These are phyloP conservation scores for Camarhynchus parvulus DNA, from an alignment of 2,113 vertebrate species.

Conservation along the genomic window DNA sequence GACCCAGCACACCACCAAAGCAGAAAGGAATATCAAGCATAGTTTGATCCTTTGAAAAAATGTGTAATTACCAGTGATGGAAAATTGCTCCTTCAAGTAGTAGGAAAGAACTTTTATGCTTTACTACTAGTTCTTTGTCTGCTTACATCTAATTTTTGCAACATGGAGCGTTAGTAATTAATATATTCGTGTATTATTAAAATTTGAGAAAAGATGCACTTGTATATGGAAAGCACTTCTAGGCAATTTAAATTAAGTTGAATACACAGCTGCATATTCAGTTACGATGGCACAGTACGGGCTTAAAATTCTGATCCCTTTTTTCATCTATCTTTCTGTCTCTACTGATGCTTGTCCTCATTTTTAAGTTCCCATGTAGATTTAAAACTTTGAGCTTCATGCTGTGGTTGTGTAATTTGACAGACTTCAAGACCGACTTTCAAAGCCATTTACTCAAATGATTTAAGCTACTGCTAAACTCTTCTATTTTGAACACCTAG, in stretches of 20 bases:
- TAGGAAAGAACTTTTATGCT: not conserved
- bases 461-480: not conserved
- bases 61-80: not conserved
- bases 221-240: not conserved
- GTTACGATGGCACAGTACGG: not conserved
- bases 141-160: not conserved
- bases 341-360: not conserved
- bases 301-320: not conserved
- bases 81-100: not conserved
- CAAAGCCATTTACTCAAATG: not conserved
- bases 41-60: not conserved
- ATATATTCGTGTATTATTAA: not conserved
- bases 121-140: not conserved
- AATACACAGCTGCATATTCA: not conserved
- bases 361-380: not conserved
- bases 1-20: not conserved
- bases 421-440: not conserved
- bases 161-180: not conserved
- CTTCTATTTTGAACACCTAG: not conserved
- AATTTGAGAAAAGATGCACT: not conserved
- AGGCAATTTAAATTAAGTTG: not conserved
- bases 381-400: not conserved
- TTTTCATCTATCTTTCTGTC: not conserved
- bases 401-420: not conserved
- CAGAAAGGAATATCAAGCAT: not conserved